Percentiles rank a stretch among this genome's conserved stretches.
These are phyloP conservation scores for Neosilurus mollespiculum DNA, from an alignment of 2,797 vertebrate genomes.

Conservation along the genomic window DNA sequence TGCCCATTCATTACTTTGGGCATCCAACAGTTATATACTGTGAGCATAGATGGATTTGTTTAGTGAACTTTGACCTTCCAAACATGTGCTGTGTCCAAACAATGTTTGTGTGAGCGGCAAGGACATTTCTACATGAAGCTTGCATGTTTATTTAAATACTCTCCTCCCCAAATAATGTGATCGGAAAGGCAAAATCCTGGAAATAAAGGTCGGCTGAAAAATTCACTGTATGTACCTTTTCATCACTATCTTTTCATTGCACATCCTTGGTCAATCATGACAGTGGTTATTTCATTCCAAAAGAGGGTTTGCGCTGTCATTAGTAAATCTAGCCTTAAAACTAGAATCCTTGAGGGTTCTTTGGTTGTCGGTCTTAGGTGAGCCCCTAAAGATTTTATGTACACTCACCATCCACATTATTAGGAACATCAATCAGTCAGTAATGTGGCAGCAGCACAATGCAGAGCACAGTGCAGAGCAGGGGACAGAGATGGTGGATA, in stretches of 20 bases:
- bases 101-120: no score
- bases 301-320: no score
- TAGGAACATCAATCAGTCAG: not conserved
- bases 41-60: not conserved
- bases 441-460: not conserved
- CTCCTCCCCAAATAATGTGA: no score
- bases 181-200: no score
- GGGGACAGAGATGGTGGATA: not conserved
- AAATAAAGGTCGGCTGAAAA: no score
- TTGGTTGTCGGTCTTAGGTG: not conserved
- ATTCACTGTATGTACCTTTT: no score
- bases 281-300: no score
- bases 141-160: no score
- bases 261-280: no score
- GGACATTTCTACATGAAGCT: no score
- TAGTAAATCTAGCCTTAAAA: not conserved
- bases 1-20: no score
- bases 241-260: no score
- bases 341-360: not conserved
- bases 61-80: not conserved
- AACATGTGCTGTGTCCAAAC: not conserved
- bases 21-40: not conserved
- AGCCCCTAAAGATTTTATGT: conserved; percentile 2
- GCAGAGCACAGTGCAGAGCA: not conserved
- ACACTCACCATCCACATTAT: not conserved